Evolutionary conservation across 2,888 invertebrate species (phyloP), one percentile per base, ranked within the genome.

Genomic region (Microplitis manilae): DNA sequence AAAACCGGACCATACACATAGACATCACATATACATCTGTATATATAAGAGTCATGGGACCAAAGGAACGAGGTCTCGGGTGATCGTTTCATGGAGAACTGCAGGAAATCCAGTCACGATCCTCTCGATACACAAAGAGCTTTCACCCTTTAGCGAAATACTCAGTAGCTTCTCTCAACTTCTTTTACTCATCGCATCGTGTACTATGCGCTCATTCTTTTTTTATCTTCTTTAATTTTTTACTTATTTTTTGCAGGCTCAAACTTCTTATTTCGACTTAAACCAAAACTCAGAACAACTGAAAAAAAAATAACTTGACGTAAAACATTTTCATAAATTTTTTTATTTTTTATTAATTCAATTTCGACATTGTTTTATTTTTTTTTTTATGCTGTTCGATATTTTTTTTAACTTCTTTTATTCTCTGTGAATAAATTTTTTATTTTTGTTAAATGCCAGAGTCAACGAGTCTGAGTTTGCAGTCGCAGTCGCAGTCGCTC

Each of bases 111-210:
- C 76, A 76, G 76, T 75, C 76, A 67, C 62, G 75, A 68, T 75
- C 70, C 67, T 71, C 38, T 71, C 38, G 6, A 75, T 70, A 77
- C 75, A 73, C 70, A 59, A 61, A 73, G 77, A 79, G 78, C 79
- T 80, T 81, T 81, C 81, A 81, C 79, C 79, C 76, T 76, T 71
- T 76, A 38, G 73, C 70, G 59, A 76, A 70, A 67, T 74, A 65
- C 50, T 74, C 77, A 65, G 76, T 73, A 76, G 76, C 76, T 15
- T 71, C 64, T 76, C 20, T 65, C 41, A 59, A 30, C 59, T 59
- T 74, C 61, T 15, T 61, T 41, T 68, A 17, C 65, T 61, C 61
- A 39, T 39, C 17, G 8, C 50, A 40, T 40, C 40, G 59, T 68
- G 30, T 67, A 30, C 39, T 59, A 68, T 68, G 64, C 8, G 17